phyloP scores from a whole-genome alignment of 1,140 invertebrate genomes.

The Ridgeia piscesae region DNA sequence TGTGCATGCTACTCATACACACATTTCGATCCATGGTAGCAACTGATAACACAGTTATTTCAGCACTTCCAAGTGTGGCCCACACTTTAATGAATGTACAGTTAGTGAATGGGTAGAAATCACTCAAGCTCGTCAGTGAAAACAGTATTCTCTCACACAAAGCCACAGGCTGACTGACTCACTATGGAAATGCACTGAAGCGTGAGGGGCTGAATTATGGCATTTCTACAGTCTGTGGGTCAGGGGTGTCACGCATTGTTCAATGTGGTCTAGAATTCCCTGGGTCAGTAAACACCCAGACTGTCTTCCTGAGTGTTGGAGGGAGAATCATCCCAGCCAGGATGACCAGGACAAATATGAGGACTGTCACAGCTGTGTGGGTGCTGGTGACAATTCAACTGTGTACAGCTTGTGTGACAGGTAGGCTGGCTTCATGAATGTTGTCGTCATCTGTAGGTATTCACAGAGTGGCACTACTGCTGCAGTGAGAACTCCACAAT shows the following conservation, averaged over 20 bases:
- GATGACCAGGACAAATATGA: background rate
- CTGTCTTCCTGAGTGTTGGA: background rate
- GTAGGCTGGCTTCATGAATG: background rate
- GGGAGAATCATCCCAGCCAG: background rate
- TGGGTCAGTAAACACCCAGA: background rate
- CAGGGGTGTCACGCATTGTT: background rate
- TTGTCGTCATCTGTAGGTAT: background rate
- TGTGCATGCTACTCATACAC: background rate
- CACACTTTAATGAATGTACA: background rate
- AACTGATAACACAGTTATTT: no score
- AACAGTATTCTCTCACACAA: background rate
- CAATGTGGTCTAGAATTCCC: background rate
- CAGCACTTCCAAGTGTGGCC: background rate
- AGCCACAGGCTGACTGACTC: background rate
- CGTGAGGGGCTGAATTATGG: background rate
- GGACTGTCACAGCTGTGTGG: background rate
- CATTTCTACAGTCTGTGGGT: background rate
- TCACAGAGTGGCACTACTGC: background rate
- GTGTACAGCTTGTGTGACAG: background rate
- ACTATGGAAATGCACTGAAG: background rate
- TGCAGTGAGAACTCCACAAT: background rate
- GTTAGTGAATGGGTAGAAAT: background rate
- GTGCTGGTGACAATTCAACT: background rate
- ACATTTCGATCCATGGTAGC: no score
- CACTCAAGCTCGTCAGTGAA: background rate